Base-by-base conservation (phyloP, 2,797 vertebrate species). In the Lindbergichthys nudifrons region DNA sequence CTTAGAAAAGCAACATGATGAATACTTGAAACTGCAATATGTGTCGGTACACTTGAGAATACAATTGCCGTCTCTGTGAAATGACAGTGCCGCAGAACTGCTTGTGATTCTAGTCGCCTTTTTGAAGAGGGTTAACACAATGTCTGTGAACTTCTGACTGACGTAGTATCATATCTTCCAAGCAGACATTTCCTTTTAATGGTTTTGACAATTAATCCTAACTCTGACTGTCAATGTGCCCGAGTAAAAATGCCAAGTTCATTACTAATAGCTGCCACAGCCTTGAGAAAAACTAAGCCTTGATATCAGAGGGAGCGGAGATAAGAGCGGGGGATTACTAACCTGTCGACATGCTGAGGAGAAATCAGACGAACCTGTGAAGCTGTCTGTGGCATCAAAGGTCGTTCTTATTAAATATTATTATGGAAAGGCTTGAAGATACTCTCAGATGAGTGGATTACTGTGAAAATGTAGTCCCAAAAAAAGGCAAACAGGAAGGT, bases 361-460 rank as follows among this genome's bases (percentile, higher is more conserved):
- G 70, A 71, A 92, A 84, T 84, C 87, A 82, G 77, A 87, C 79
- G 58, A 73, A 85, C 80, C 78, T 47, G 78, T 76, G 90, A 88
- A 90, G 84, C 84, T 68, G 84, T 81, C 83, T 75, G 80, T 83
- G 86, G 81, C 88, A 87, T 92, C 89, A 92, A 91, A 92, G 92
- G 88, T 93, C 82, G 80, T 82, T 73, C 74, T 84, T 88, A 91
- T 89, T 89, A 89, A 81, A 92, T 86, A 84, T 89, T 90, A 89
- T 83, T 87, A 87, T 77, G 62, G 84, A 89, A 75, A 81, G 70
- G 81, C 80, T 78, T 36, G 73, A 65, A 85, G 88, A 92, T 86
- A 85, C 68, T 87, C 85, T 89, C 87, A 88, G 82, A 86, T 87
- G 74, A 89, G 86, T 84, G 90, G 89, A 88, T 92, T 89, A 86